Evolutionary conservation across 2,113 vertebrate genomes (phyloP), one percentile per base, ranked within the genome.

Genomic region (Laterallus jamaicensis): DNA sequence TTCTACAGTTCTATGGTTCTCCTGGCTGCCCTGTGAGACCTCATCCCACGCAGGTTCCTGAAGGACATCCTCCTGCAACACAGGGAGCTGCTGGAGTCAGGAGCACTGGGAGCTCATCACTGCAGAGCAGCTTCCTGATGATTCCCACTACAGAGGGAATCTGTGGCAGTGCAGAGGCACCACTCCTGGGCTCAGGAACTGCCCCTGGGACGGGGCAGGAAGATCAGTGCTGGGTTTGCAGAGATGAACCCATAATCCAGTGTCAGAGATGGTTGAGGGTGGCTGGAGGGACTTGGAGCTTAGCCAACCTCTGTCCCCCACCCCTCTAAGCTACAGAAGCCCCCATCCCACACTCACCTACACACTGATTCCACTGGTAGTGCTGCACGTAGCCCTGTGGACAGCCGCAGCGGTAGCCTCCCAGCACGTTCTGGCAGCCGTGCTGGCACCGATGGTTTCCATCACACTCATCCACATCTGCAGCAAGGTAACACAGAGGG

Each of bases 311-410:
- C 60, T 52, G 3, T 8, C 15, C 17, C 29, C 55, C 31, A 35
- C 8, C 59, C 32, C 59, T 25, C 26, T 32, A 40, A 40, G 31
- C 37, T 5, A 1, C 24, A 3, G 18, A 9, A 47, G 8, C 6
- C 19, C 20, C 9, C 10, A 21, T 6, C 49, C 69, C 70, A 26
- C 80, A 97, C 98, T 98, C 92, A 99, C 99, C 99, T 95, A 99
- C 99, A 37, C 99, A 99, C 97, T 99, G 99, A 96, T 99, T 99
- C 99, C 99, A 99, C 97, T 99, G 99, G 97, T 99, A 99, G 97
- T 99, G 99, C 70, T 98, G 99, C 35, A 99, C 98, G 37, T 99
- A 99, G 84, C 99, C 99, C 86, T 99, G 99, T 1, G 99, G 99
- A 50, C 99, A 99, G 97, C 98, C 98, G 0, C 99, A 99, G 93